phyloP scores from a whole-genome alignment of 2,888 invertebrate species.

The Lamellibrachia satsuma region DNA sequence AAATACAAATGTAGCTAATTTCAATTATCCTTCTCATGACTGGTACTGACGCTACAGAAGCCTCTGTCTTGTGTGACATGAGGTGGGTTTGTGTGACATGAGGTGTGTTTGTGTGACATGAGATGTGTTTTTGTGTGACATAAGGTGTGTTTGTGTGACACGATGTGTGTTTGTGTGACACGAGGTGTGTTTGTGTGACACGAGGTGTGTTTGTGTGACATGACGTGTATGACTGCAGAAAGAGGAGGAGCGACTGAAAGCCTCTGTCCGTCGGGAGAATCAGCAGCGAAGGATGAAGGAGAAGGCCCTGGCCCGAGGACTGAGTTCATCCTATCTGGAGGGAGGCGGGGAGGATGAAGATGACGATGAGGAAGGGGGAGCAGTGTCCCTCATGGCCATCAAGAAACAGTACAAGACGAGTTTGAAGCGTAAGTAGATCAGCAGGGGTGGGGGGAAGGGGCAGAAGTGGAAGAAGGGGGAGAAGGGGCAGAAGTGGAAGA shows the following conservation, averaged over 20 bases:
- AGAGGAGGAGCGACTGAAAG: conserved; percentile 94
- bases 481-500: neutral
- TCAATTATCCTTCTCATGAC: no score
- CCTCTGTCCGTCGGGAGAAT: conserved; percentile 81
- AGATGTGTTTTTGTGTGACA: no score
- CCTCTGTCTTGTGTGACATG: no score
- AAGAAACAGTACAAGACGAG: conserved; percentile 86
- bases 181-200: no score
- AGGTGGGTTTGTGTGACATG: no score
- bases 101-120: no score
- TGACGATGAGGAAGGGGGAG: conserved; percentile 76
- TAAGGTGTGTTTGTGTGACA: no score
- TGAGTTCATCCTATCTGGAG: conserved; percentile 70
- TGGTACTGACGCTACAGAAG: no score
- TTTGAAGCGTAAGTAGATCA: neutral
- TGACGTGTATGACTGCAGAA: conserved; percentile 71
- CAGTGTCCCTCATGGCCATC: conserved; percentile 90
- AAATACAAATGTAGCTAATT: no score
- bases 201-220: neutral
- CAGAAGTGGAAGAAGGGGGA: neutral
- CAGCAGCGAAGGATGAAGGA: conserved; percentile 72
- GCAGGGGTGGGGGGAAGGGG: neutral
- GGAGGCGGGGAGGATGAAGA: conserved; percentile 77
- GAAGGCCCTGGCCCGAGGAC: conserved; percentile 66
- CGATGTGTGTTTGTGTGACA: no score